These are phyloP conservation scores for Lophotriccus pileatus DNA, from an alignment of 2,797 vertebrate species.

Conservation along the genomic window DNA sequence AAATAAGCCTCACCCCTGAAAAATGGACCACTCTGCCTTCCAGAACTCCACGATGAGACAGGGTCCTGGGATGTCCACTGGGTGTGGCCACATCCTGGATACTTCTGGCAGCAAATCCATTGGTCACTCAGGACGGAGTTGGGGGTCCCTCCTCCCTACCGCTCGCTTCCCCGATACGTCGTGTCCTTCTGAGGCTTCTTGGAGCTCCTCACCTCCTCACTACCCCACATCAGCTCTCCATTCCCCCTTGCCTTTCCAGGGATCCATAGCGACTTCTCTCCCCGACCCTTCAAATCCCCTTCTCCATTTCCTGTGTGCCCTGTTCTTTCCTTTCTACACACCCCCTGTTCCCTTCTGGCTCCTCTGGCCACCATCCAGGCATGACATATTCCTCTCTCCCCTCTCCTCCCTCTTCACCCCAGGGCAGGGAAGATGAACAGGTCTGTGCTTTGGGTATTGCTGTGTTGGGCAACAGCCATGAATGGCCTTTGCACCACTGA, in stretches of 20 bases:
- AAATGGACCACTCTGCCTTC: not conserved
- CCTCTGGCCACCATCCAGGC: not conserved
- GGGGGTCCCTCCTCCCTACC: not conserved
- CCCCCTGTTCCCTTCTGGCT: no score
- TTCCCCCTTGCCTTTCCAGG: not conserved
- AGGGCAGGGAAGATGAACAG: not conserved
- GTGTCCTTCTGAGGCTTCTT: not conserved
- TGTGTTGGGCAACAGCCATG: not conserved
- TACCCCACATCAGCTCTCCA: fast-evolving
- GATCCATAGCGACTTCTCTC: not conserved
- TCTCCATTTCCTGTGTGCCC: not conserved
- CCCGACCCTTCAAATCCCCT: fast-evolving
- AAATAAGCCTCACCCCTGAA: not conserved
- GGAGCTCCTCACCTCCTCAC: not conserved
- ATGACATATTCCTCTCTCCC: not conserved
- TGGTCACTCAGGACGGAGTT: fast-evolving
- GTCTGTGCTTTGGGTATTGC: not conserved
- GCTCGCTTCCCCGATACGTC: not conserved
- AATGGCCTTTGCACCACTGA: not conserved
- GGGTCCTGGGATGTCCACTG: not conserved
- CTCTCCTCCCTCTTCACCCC: not conserved
- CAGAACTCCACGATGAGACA: fast-evolving
- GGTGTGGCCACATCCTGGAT: not conserved
- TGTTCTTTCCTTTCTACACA: not conserved
- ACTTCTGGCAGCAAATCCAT: not conserved